These are phyloP conservation scores for Dynastes hyllus DNA, from an alignment of 2,888 invertebrate species.

Conservation along the genomic window DNA sequence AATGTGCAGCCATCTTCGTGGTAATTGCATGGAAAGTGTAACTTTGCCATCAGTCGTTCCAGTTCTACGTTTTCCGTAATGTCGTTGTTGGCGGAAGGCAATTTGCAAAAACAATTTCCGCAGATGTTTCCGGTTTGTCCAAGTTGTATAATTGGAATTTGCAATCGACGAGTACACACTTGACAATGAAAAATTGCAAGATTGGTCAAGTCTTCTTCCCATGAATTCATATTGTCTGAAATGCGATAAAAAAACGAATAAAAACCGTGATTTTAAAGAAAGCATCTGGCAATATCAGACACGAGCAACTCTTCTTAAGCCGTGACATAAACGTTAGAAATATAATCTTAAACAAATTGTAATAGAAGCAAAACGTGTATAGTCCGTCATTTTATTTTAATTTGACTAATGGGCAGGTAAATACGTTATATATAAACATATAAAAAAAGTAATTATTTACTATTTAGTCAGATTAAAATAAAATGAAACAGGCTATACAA, in stretches of 20 bases:
- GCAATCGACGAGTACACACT: background rate
- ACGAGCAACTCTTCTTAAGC: no score
- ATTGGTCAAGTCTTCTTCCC: background rate
- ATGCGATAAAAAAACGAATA: no score
- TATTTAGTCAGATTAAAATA: no score
- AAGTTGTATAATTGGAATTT: background rate
- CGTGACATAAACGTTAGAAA: no score
- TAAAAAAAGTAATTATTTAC: no score
- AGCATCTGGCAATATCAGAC: no score
- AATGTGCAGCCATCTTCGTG: conserved; percentile 7
- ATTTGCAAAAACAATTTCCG: background rate
- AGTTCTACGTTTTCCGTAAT: background rate
- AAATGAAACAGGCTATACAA: no score
- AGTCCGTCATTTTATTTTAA: no score
- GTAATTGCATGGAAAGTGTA: background rate
- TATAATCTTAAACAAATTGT: no score
- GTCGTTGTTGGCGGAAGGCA: background rate
- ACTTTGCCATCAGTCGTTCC: background rate
- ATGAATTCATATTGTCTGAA: background rate
- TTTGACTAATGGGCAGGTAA: no score
- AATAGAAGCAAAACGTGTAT: no score
- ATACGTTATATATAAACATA: no score
- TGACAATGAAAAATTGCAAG: background rate
- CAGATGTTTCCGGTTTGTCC: background rate
- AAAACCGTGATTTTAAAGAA: background rate